A percentile compares a stretch with the other conserved stretches of the same genome.
Conservation (phyloP, 2,113 vertebrate genomes). For the Atractosteus spatula region DNA sequence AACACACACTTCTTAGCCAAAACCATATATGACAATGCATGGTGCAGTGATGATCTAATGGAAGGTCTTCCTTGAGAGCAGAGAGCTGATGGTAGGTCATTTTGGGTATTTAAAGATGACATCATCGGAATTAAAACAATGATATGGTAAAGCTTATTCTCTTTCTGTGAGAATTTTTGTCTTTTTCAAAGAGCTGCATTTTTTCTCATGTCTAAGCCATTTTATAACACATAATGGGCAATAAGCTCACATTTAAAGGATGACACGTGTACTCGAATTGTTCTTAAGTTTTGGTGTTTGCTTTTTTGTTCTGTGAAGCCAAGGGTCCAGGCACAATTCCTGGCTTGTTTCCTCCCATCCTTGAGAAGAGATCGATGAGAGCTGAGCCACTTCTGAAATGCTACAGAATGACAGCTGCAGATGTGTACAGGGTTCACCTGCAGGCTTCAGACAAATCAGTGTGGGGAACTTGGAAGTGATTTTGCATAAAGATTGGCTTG, state of each 20-base stretch:
- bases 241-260: too few species aligned
- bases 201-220: too few species aligned
- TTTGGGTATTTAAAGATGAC: not conserved
- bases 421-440: not conserved
- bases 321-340: too few species aligned
- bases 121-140: not conserved
- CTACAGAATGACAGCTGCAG: not conserved
- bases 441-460: not conserved
- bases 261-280: too few species aligned
- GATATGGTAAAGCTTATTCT: not conserved
- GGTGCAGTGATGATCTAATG: constrained; percentile 4
- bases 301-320: too few species aligned
- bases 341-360: not conserved
- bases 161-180: not conserved
- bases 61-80: not conserved
- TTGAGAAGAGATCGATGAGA: not conserved
- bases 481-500: not conserved
- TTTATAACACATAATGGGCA: too few species aligned
- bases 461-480: not conserved
- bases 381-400: not conserved
- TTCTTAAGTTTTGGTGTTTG: too few species aligned
- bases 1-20: not conserved
- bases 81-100: not conserved
- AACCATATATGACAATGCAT: not conserved
- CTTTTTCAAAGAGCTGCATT: not conserved